A percentile compares a stretch with the other conserved stretches of the same genome.
Evolutionary conservation across 2,113 vertebrate genomes (phyloP).

Genomic region (Seriola rivoliana): DNA sequence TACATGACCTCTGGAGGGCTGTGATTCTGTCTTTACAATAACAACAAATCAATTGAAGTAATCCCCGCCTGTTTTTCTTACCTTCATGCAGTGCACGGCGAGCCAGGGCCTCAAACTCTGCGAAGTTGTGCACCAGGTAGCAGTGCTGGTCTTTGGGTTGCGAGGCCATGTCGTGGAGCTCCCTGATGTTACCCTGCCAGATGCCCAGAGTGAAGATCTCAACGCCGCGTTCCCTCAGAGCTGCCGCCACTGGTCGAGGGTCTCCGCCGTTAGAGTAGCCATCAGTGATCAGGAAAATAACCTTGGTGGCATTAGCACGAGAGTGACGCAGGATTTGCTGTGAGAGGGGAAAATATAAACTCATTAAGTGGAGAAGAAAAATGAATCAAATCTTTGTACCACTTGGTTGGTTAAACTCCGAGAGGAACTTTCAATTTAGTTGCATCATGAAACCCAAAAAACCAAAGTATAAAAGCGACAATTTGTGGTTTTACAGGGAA

Average conservation of each 20-base stretch:
- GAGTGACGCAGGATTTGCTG: slow-evolving; percentile 97
- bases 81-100: slow-evolving; percentile 96
- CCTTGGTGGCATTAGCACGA: slow-evolving; percentile 91
- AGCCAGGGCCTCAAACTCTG: slow-evolving; percentile 96
- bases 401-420: not conserved
- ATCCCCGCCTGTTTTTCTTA: slow-evolving; percentile 64
- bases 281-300: slow-evolving; percentile 97
- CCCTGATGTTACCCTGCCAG: slow-evolving; percentile 97
- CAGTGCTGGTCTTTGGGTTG: slow-evolving; percentile 96
- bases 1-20: not conserved
- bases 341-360: slow-evolving; percentile 21
- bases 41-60: not conserved
- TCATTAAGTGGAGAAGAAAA: not conserved
- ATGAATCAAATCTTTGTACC: not conserved
- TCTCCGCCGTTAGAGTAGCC: slow-evolving; percentile 98
- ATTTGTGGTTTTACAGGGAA: not conserved
- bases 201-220: slow-evolving; percentile 99
- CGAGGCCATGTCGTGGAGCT: slow-evolving; percentile 98
- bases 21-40: not conserved
- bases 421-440: not conserved
- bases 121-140: slow-evolving; percentile 96
- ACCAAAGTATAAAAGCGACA: not conserved
- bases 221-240: slow-evolving; percentile 91
- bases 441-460: not conserved
- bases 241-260: slow-evolving; percentile 92